These are phyloP conservation scores for Leptocoma aspasia DNA, from an alignment of 2,113 vertebrate genomes.

Conservation along the genomic window DNA sequence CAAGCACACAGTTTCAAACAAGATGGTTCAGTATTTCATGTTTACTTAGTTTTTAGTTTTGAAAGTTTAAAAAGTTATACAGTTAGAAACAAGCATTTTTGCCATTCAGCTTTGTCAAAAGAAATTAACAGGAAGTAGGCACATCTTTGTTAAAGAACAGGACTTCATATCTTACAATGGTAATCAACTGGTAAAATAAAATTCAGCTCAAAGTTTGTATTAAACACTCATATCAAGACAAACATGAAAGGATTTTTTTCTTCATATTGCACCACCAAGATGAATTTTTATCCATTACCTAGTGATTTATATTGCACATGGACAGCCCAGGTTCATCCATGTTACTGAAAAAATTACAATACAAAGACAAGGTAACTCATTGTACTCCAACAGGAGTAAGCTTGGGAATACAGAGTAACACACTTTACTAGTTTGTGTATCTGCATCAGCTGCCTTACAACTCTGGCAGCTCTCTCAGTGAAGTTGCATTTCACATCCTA, in stretches of 20 bases:
- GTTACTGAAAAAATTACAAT: conserved; percentile 13
- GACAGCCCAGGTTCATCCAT: background rate
- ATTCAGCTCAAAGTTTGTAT: conserved; percentile 39
- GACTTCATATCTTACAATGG: conserved; percentile 37
- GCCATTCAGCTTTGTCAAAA: conserved; percentile 51
- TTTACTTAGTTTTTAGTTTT: conserved; percentile 51
- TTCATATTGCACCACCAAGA: conserved; percentile 51
- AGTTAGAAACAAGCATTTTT: conserved; percentile 42
- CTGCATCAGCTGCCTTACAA: background rate
- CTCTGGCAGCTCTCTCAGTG: background rate
- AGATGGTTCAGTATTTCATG: background rate
- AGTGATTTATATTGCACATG: background rate
- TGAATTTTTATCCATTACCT: conserved; percentile 12
- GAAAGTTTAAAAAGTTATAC: conserved; percentile 50
- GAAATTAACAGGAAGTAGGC: conserved; percentile 56
- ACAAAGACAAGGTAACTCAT: conserved; percentile 17
- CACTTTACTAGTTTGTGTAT: background rate
- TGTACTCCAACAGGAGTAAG: background rate
- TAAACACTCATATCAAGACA: conserved; percentile 55
- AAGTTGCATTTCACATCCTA: background rate
- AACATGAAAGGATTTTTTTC: background rate
- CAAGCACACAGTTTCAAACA: background rate
- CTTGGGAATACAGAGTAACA: background rate
- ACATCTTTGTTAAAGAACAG: conserved; percentile 57
- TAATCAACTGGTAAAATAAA: conserved; percentile 50